Conservation (phyloP, 2,888 invertebrate genomes). For the Ormyrus pomaceus region DNA sequence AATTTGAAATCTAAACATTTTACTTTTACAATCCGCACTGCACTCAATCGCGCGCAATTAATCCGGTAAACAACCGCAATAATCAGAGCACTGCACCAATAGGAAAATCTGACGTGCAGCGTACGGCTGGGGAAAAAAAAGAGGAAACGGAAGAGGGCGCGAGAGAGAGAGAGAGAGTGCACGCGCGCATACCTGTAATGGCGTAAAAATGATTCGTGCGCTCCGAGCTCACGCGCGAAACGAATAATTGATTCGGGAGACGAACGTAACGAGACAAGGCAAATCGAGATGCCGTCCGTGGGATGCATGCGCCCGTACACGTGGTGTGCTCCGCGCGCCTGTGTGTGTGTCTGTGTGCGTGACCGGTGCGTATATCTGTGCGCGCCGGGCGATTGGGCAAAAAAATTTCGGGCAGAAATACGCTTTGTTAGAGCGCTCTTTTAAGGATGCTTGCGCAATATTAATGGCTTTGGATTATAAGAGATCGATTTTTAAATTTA, state of each 20-base stretch:
- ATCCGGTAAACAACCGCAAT: no score
- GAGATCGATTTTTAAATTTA: no score
- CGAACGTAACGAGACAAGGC: slow-evolving; percentile 27
- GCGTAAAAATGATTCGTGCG: slow-evolving; percentile 39
- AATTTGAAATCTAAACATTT: no score
- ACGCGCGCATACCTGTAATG: slow-evolving; percentile 5
- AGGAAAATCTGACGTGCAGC: no score
- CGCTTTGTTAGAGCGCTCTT: slow-evolving; percentile 33
- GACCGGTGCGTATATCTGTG: neutral
- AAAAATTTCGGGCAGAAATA: slow-evolving; percentile 1
- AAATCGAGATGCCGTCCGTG: slow-evolving; percentile 6
- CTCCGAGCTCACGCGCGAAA: neutral
- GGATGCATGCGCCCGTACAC: neutral
- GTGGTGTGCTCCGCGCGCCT: neutral
- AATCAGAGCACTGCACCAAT: no score
- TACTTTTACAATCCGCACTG: no score
- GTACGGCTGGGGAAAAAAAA: no score
- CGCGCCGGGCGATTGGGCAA: neutral
- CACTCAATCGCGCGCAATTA: no score
- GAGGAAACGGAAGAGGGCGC: neutral
- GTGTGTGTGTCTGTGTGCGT: no score
- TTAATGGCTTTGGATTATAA: no score
- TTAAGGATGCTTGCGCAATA: neutral
- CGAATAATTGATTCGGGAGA: slow-evolving; percentile 37
- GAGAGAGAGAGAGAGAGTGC: neutral